These are phyloP conservation scores for Protaetia brevitarsis DNA, from an alignment of 1,140 invertebrate species.

Conservation along the genomic window DNA sequence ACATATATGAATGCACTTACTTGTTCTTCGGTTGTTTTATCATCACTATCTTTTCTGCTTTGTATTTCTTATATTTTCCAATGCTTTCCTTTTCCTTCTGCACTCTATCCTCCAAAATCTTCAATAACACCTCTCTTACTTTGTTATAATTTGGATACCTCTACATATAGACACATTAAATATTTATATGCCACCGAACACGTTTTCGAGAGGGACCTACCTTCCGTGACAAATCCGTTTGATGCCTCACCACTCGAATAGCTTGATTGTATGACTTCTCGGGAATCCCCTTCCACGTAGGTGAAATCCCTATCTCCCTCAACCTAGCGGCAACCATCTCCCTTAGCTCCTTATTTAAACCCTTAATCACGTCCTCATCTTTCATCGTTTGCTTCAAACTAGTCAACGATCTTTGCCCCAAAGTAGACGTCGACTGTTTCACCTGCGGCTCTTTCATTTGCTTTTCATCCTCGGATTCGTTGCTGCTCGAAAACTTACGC, in stretches of 20 bases:
- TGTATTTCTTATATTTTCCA: neutral
- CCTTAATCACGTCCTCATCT: constrained; percentile 27
- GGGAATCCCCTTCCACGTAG: constrained; percentile 42
- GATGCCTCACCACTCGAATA: constrained; percentile 42
- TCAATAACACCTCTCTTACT: constrained; percentile 28
- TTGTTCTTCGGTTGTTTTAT: neutral
- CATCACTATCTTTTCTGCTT: neutral
- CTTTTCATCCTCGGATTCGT: neutral
- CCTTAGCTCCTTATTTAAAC: constrained; percentile 36
- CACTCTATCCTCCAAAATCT: constrained; percentile 28
- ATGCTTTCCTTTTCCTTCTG: constrained; percentile 7
- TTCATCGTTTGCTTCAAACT: constrained; percentile 28
- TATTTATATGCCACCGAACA: neutral
- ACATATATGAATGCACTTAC: neutral
- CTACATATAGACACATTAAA: constrained; percentile 16
- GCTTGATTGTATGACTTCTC: constrained; percentile 38
- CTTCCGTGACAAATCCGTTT: constrained; percentile 39
- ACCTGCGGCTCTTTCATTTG: neutral
- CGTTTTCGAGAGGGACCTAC: constrained; percentile 25
- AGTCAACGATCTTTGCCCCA: constrained; percentile 23
- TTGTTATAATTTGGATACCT: constrained; percentile 28
- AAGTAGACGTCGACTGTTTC: constrained; percentile 26
- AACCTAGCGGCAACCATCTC: constrained; percentile 33
- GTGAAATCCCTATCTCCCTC: constrained; percentile 41
- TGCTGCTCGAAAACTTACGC: neutral